Evolutionary conservation across 2,797 vertebrate genomes (phyloP), one percentile per base, ranked within the genome.

Genomic region (Paedocypris micromegethes): DNA sequence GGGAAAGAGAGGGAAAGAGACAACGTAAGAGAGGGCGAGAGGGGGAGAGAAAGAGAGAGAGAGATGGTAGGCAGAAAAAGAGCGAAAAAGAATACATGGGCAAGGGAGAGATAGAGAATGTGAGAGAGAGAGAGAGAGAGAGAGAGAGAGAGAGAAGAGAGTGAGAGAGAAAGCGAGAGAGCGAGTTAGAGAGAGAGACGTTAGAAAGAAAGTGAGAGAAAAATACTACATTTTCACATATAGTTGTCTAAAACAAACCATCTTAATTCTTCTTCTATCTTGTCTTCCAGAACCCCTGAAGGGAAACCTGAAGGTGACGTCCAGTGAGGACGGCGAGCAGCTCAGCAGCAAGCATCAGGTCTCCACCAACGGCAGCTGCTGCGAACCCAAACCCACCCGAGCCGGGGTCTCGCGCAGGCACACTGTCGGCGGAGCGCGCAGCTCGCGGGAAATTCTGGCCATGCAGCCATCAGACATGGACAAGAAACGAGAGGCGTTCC

Each of bases 381-480:
- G 79, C 38, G 82, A 87, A 72, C 75, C 90, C 63, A 95, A 90
- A 83, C 78, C 88, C 71, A 84, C 87, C 62, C 91, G 93, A 44
- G 91, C 9, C 8, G 70, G 90, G 39, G 91, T 92, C 81, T 90
- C 91, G 2, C 89, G 94, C 59, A 92, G 93, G 79, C 93, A 96
- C 86, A 97, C 94, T 0, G 87, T 97, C 90, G 94, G 93, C 39
- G 94, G 96, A 23, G 89, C 94, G 47, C 92, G 95, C 47, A 90
- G 93, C 85, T 93, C 94, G 82, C 90, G 85, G 76, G 94, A 96
- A 81, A 95, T 96, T 73, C 83, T 98, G 80, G 94, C 93, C 78
- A 97, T 98, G 96, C 94, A 98, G 84, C 92, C 94, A 0, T 90
- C 95, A 0, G 95, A 97, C 72, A 94, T 98, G 93, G 94, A 97